Base-by-base conservation (phyloP, 2,797 vertebrate genomes). In the Labroides dimidiatus region DNA sequence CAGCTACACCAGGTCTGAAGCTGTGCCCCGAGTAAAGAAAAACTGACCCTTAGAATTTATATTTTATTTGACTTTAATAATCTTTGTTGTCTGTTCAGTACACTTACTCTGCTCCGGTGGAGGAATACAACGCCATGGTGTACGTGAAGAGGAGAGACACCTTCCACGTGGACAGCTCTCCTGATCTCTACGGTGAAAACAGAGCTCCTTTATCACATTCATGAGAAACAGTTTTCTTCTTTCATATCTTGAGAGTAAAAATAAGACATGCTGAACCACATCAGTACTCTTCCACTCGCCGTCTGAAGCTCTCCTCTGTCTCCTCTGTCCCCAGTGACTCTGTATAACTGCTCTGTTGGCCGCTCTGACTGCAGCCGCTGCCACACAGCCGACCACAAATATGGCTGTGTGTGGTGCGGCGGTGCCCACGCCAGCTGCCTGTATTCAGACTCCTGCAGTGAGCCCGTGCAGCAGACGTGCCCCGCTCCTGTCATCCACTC, bases 281-380 rank as follows among this genome's bases (percentile, higher is more conserved):
- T 4, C 21, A 39, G n/a, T 8, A 13, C 23, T 4, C 1, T 5
- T 19, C 6, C 21, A 17, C 53, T 4, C 2, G 14, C 8, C 5
- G 27, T 30, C 14, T 42, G 60, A 54, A 41, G 17, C 64, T 19
- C 0, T 2, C 8, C 21, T 65, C 15, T 15, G 49, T 49, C 7
- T 59, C 0, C 14, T 14, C 1, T 54, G 23, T 20, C 43, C 37
- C 41, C 82, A 99, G 97, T 99, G 90, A 96, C 95, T 2, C 91
- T 99, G 65, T 99, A 98, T 78, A 96, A 98, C 92, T 99, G 98
- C 86, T 96, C 96, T 0, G 96, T 98, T 92, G 97, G 96, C 24
- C 96, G 95, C 0, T 92, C 90, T 0, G 98, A 99, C 88, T 99
- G 97, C 69, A 99, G 98, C 88, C 97, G 93, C 80, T 99, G 98